Conservation (phyloP, 2,797 vertebrate species). For the Eurystomus glaucurus region DNA sequence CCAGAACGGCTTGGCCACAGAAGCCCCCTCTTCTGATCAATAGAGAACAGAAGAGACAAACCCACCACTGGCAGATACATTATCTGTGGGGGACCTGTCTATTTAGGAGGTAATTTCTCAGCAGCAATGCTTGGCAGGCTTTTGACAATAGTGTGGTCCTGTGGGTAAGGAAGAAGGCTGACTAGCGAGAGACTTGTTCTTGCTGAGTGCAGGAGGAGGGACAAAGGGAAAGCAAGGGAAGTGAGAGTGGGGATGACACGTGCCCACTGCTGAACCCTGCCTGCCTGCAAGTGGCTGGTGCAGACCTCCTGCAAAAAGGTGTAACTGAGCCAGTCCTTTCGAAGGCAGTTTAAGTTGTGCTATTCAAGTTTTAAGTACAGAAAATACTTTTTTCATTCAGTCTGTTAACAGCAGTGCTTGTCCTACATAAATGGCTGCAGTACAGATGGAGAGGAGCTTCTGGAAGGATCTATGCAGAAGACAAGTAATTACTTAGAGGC, state of each 20-base stretch:
- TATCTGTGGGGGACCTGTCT: background rate
- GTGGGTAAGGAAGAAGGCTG: background rate
- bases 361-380: background rate
- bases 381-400: background rate
- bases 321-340: background rate
- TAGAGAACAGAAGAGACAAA: background rate
- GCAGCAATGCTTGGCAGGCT: background rate
- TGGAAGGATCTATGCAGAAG: background rate
- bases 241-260: background rate
- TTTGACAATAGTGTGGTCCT: background rate
- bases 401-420: background rate
- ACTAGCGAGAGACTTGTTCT: background rate
- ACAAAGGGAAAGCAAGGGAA: background rate
- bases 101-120: background rate
- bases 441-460: background rate
- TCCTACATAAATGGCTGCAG: background rate
- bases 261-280: background rate
- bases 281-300: background rate
- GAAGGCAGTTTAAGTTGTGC: background rate
- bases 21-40: fast-evolving
- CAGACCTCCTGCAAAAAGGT: background rate
- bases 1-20: background rate
- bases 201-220: background rate
- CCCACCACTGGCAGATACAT: fast-evolving
- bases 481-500: background rate